These are phyloP conservation scores for Formica selysi DNA, from an alignment of 1,140 invertebrate genomes.

Conservation along the genomic window DNA sequence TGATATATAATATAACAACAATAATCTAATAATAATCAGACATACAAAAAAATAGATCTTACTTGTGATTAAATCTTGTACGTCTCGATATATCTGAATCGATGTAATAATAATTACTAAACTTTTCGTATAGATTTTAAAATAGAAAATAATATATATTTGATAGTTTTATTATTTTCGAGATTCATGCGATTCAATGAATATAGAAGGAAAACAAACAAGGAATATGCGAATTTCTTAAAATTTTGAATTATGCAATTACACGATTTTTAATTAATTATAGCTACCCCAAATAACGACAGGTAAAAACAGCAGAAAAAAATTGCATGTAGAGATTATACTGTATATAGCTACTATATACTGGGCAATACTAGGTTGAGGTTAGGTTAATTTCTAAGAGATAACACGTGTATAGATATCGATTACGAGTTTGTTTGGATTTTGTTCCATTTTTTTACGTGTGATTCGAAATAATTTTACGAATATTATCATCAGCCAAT, in stretches of 20 bases:
- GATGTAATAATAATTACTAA: background rate
- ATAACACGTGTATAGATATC: background rate
- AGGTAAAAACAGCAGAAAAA: background rate
- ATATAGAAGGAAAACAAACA: background rate
- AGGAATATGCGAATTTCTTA: background rate
- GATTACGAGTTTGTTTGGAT: background rate
- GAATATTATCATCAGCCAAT: background rate
- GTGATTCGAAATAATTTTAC: constrained; percentile 1
- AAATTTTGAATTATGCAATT: background rate
- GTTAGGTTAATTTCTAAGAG: background rate
- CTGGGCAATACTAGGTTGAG: background rate
- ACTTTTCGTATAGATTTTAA: background rate
- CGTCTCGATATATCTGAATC: background rate
- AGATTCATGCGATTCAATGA: background rate
- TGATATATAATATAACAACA: background rate
- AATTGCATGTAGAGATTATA: too few species aligned
- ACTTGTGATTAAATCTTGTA: background rate
- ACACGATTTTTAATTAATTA: background rate
- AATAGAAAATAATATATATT: background rate
- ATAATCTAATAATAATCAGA: background rate
- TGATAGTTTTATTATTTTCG: background rate
- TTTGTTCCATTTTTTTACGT: background rate
- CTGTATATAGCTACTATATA: too few species aligned
- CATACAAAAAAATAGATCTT: background rate
- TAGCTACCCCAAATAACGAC: background rate